Evolutionary conservation across 2,888 invertebrate genomes (phyloP).

Genomic region (Drosophila meridiana): DNA sequence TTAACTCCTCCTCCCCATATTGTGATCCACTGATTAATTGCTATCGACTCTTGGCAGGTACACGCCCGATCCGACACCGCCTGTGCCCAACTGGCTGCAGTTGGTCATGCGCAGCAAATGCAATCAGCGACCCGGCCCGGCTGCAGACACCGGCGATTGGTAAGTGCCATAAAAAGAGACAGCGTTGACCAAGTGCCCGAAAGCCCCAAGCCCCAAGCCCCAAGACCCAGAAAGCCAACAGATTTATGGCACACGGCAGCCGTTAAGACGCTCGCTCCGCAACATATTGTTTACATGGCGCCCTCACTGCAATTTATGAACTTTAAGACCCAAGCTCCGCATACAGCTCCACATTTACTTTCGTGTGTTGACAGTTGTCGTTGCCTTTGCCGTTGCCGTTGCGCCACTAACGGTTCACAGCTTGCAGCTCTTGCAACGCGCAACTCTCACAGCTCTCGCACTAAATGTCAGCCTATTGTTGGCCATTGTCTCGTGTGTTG

Average conservation of each 20-base stretch:
- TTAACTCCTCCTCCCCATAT: not conserved
- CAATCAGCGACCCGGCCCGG: constrained; percentile 49
- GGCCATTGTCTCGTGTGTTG: constrained; percentile 45
- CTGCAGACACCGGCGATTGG: constrained; percentile 63
- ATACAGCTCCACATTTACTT: constrained; percentile 65
- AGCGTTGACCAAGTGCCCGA: constrained; percentile 4
- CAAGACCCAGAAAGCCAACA: constrained; percentile 48
- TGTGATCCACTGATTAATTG: not conserved
- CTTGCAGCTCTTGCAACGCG: constrained; percentile 27
- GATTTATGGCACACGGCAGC: constrained; percentile 77
- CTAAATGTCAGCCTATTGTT: constrained; percentile 62
- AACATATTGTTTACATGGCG: constrained; percentile 75
- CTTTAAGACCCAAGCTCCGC: constrained; percentile 53
- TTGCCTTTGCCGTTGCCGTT: constrained; percentile 15
- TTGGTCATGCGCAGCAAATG: constrained; percentile 85
- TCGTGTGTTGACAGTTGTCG: constrained; percentile 79
- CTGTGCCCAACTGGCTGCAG: constrained; percentile 85
- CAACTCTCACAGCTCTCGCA: constrained; percentile 43
- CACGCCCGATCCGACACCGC: constrained; percentile 83
- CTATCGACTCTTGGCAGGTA: constrained; percentile 66
- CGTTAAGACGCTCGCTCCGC: constrained; percentile 52
- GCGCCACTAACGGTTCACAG: constrained; percentile 2
- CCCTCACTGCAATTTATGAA: constrained; percentile 73
- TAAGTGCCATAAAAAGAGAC: constrained; percentile 44
- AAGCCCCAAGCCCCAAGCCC: constrained; percentile 36